These are phyloP conservation scores for Eulemur rufifrons DNA, from an alignment of 2,113 vertebrate genomes.

Conservation along the genomic window DNA sequence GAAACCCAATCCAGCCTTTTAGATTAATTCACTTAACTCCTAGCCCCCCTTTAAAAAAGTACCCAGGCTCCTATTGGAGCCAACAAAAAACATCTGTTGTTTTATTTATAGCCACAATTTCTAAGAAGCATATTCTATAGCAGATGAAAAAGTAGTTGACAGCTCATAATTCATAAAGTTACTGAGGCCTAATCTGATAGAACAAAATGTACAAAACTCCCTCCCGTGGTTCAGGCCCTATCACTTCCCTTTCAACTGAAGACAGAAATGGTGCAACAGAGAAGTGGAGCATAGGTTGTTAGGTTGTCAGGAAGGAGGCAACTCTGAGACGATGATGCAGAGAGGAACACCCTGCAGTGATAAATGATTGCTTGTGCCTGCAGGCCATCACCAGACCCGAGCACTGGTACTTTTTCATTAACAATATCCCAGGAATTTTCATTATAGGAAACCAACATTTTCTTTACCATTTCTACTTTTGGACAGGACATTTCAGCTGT, in stretches of 20 bases:
- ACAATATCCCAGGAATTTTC: background rate
- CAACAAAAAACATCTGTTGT: constrained; percentile 88
- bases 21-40: constrained; percentile 57
- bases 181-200: constrained; percentile 84
- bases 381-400: background rate
- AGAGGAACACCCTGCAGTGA: background rate
- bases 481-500: background rate
- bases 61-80: constrained; percentile 77
- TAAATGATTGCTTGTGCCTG: background rate
- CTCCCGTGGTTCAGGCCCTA: constrained; percentile 70
- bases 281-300: constrained; percentile 47
- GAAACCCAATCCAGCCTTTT: constrained; percentile 70
- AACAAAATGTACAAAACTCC: constrained; percentile 85
- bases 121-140: constrained; percentile 88
- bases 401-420: constrained; percentile 42
- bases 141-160: constrained; percentile 85
- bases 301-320: background rate
- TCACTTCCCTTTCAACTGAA: constrained; percentile 76
- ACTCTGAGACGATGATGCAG: constrained; percentile 39
- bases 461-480: background rate
- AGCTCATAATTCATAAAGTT: constrained; percentile 87
- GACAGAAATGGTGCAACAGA: constrained; percentile 1
- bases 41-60: constrained; percentile 66
- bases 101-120: constrained; percentile 89
- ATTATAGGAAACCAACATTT: background rate